Evolutionary conservation across 1,140 invertebrate species (phyloP), one percentile per base, ranked within the genome.

Genomic region (Drosophila aff.): DNA sequence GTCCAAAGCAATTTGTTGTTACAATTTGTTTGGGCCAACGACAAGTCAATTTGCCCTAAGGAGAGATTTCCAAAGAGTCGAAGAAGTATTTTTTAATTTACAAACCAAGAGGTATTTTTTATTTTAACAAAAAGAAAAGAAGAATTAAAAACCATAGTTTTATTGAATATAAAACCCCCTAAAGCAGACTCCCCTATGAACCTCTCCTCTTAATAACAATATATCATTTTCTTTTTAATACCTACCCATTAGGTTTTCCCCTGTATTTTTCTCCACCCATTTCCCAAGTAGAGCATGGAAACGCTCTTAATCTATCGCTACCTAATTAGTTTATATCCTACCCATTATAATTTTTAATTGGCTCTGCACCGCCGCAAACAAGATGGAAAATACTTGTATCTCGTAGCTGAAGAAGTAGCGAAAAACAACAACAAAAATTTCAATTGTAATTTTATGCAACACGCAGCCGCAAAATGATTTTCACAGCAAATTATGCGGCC

Each of bases 391-490:
- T 26, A 15, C 21, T 23, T 2, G 18, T 55, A 26, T 13, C 52
- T 21, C 50, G 1, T 31, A 13, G 49, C 4, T 15, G 16, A 40
- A 47, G 65, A 49, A 26, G 50, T 7, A 33, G 26, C 28, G 3
- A 33, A 36, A 4, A 23, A 33, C 8, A 50, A 69, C 26, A 26
- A 26, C 26, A 80, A 63, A 73, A 50, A 46, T n/a, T 89, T 77
- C 84, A 69, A 89, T 84, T 81, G 81, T 78, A 87, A 89, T 89
- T 89, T 90, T 89, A 90, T 89, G 84, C 84, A 90, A 76, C 84
- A 87, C 84, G 81, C 81, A 79, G 76, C 84, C 85, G 31, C 85
- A 89, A 84, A 84, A 84, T 84, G 73, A 81, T 90, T 84, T 89
- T 90, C 84, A 89, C 84, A 89, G 86, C 79, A 71, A 85, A 89